Evolutionary conservation across 2,797 vertebrate genomes (phyloP).

Genomic region (Danio jaintianensis): DNA sequence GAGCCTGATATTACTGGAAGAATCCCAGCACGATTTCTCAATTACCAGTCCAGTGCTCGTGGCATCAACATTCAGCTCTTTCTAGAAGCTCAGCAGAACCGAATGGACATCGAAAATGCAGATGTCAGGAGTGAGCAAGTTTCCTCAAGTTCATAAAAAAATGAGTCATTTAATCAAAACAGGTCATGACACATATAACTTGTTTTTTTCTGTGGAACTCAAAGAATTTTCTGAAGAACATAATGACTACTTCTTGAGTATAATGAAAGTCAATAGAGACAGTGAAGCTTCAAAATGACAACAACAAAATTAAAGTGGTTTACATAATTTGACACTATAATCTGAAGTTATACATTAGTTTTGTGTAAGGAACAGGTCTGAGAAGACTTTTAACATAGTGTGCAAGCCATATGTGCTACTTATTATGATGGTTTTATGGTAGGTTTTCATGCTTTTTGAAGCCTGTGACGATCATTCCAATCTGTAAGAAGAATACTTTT

Average conservation of each 20-base stretch:
- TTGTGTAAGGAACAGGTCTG: neutral
- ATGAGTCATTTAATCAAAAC: neutral
- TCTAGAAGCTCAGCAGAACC: conserved; percentile 86
- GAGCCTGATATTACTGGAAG: conserved; percentile 86
- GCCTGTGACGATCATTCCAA: neutral
- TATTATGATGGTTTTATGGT: neutral
- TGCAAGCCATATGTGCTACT: neutral
- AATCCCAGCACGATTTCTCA: conserved; percentile 89
- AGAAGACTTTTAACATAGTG: neutral
- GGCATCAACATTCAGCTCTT: conserved; percentile 87
- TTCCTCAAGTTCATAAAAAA: conserved; percentile 12
- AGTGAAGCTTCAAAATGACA: neutral
- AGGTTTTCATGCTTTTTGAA: neutral
- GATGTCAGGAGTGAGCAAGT: conserved; percentile 83
- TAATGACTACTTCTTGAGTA: too few species aligned
- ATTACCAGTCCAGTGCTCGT: conserved; percentile 81
- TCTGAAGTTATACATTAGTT: neutral
- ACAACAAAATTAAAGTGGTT: too few species aligned
- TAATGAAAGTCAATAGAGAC: neutral
- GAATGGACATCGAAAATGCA: conserved; percentile 83
- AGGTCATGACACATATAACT: neutral
- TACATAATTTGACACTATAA: too few species aligned
- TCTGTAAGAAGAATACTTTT: too few species aligned
- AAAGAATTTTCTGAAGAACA: neutral
- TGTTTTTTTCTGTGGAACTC: neutral